phyloP scores from a whole-genome alignment of 2,113 vertebrate genomes.

The Mastomys natalensis region DNA sequence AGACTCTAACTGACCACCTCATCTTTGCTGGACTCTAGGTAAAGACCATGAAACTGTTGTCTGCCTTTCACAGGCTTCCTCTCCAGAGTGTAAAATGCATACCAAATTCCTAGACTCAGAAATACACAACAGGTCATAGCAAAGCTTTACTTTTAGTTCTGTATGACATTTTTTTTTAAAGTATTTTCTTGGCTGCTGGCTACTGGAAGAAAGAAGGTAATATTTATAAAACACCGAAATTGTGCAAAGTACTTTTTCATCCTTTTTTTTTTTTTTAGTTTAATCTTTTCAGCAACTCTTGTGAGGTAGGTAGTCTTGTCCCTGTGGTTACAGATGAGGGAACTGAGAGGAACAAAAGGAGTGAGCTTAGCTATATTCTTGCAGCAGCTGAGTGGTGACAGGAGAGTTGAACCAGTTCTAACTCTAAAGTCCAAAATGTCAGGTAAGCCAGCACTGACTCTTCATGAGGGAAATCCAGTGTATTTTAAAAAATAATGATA shows the following conservation, averaged over 20 bases:
- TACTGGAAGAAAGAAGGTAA: background rate
- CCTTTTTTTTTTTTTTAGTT: constrained; percentile 10
- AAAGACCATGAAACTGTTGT: background rate
- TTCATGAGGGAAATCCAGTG: background rate
- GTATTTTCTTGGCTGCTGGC: background rate
- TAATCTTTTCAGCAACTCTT: background rate
- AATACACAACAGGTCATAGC: background rate
- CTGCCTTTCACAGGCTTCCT: constrained; percentile 3
- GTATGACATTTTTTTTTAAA: background rate
- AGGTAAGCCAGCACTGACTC: background rate
- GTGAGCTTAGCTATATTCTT: background rate
- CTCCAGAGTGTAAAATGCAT: background rate
- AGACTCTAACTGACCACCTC: background rate
- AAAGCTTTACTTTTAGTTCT: constrained; percentile 1
- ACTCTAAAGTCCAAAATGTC: background rate
- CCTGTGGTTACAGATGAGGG: background rate
- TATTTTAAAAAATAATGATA: background rate
- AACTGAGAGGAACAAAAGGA: background rate
- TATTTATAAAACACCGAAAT: background rate
- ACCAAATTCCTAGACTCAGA: background rate
- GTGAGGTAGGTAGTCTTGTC: background rate
- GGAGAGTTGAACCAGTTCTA: background rate
- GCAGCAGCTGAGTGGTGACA: background rate
- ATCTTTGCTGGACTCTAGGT: background rate
- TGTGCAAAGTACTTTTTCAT: background rate